Percentiles rank a stretch among this genome's conserved stretches.
phyloP scores from a whole-genome alignment of 2,797 vertebrate genomes.

The Ibycter americanus region DNA sequence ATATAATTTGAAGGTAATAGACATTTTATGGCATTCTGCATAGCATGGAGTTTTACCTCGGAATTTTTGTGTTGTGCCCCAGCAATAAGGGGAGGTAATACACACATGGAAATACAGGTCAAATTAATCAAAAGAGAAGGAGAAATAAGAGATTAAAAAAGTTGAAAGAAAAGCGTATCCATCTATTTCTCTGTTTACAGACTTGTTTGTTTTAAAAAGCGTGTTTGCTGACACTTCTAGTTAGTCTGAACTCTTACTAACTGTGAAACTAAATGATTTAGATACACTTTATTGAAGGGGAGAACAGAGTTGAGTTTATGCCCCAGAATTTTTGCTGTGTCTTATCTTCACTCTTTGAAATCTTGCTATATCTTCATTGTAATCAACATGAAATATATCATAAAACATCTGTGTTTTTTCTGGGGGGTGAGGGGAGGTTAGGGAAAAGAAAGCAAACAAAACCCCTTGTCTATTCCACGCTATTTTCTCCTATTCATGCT shows the following conservation, averaged over 20 bases:
- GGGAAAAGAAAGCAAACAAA: neutral
- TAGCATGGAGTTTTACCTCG: neutral
- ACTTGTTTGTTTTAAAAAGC: neutral
- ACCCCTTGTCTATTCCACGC: accelerated
- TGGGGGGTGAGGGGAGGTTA: accelerated
- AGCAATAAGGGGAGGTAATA: neutral
- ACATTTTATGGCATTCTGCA: neutral
- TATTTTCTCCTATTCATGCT: neutral
- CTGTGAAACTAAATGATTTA: neutral
- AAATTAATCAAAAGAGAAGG: neutral
- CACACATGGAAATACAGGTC: neutral
- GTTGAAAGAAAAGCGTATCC: neutral
- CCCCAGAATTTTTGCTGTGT: neutral
- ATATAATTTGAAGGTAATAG: neutral
- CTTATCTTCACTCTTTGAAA: neutral
- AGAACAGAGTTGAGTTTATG: neutral
- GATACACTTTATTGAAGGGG: neutral
- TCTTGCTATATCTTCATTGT: neutral
- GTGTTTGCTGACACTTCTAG: neutral
- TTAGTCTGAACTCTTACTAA: neutral
- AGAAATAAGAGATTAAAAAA: neutral
- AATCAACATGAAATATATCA: neutral
- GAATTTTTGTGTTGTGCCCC: neutral
- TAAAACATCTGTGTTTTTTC: neutral
- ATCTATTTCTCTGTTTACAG: neutral